Base-by-base conservation (phyloP, 2,888 invertebrate genomes). In the Palloptera scutellata region DNA sequence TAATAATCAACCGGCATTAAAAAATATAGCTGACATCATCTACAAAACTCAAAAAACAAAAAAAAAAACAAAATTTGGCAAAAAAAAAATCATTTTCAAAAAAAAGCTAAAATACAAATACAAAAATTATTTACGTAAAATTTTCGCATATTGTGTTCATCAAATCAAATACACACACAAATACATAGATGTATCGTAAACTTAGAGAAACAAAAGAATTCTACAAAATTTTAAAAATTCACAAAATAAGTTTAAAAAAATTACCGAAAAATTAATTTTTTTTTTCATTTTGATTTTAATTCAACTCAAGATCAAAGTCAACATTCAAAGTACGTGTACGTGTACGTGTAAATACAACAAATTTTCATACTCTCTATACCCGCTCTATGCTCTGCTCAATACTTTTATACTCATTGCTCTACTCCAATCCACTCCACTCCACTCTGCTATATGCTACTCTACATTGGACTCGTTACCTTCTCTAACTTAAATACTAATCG, bases 111-210 rank as follows among this genome's bases (percentile, higher is more conserved):
- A 60, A 54, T 54, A 60, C 42, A 59, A 59, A 30, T 30, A 30
- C 30, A 30, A 30, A 30, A 30, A 19, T 45, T 57, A 57, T 17
- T 20, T 67, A 69, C 62, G 45, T 57, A 68, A 66, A 67, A 68
- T 68, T 70, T 70, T 72, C 70, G 70, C 72, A 72, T 72, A 70
- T 70, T 70, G 64, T 72, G 51, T 61, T 65, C 20, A 58, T 45
- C 45, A 64, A 58, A 61, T 59, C 66, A 68, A 66, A 57, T 41
- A 48, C 55, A 54, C 52, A 19, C 11, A 17, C 20, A 54, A 62
- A 53, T 30, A 30, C 30, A 30, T 30, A 30, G 6, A 30, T 30
- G 30, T 30, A 30, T 30, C 30, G 30, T 30, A 30, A 30, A 30
- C 19, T 53, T 62, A 17, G 53, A 54, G 20, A 15, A 64, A 61